Base-by-base conservation (phyloP, 2,888 invertebrate species). In the Lasioglossum oenotherae region DNA sequence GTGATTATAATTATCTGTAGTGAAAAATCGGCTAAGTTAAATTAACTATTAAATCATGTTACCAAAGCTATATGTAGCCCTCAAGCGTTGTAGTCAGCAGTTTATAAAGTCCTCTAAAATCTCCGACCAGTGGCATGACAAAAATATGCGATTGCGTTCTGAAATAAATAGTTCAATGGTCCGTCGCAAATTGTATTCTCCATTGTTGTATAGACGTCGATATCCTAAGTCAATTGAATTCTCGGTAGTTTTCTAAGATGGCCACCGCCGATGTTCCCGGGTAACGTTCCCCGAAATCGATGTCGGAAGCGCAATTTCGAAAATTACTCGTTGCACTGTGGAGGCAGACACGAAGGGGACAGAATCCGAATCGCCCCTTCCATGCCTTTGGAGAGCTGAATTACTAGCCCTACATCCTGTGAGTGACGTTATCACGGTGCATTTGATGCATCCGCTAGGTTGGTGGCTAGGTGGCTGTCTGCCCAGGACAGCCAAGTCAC, bases 361-460 rank as follows among this genome's bases (percentile, higher is more conserved):
- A 46, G 73, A 82, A 77, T 72, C 67, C 57, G 49, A 76, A 77
- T 82, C 78, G 44, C 69, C 90, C 82, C 83, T 82, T 76, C 85
- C 85, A 79, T 73, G 77, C 69, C 81, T 82, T 80, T 75, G 77
- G 73, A 78, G 81, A 64, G 80, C 76, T 82, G 89, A 90, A 92
- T 92, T 91, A 90, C 87, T 90, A 84, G 86, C 84, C 89, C 90
- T 90, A 78, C 87, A 83, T 87, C 89, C 92, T 92, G 92, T 92
- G 91, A 93, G 90, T 93, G 93, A 93, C 93, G 92, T 92, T 92
- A 93, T 92, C 92, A 90, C 90, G 90, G 88, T 88, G 90, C 89
- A 91, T 89, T 87, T 86, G 84, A 87, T 89, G 86, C 86, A 87
- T 88, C 89, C 89, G 88, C 85, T 85, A 89, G 89, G 85, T 88